phyloP scores from a whole-genome alignment of 2,888 invertebrate genomes.

The Poecilus cupreus region DNA sequence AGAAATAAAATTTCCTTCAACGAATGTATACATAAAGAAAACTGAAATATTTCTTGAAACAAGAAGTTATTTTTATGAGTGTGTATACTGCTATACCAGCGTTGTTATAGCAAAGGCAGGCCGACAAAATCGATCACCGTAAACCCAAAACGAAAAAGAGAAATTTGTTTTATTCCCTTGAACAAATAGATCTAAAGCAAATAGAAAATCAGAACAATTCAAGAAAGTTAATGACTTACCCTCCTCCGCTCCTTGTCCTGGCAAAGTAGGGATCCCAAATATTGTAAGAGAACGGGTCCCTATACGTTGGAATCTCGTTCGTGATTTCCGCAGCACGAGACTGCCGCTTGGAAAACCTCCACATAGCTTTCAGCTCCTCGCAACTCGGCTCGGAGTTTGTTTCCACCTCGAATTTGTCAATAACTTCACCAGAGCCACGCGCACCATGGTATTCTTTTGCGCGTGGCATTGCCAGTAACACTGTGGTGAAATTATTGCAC shows the following conservation, averaged over 20 bases:
- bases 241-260: constrained; percentile 73
- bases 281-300: constrained; percentile 88
- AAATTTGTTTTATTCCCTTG: neutral
- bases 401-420: constrained; percentile 70
- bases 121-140: too few relatives aligned
- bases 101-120: too few relatives aligned
- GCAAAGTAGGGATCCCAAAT: constrained; percentile 84
- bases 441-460: constrained; percentile 66
- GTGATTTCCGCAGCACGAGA: constrained; percentile 90
- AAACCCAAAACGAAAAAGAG: neutral
- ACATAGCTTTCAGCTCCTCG: constrained; percentile 92
- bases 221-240: constrained; percentile 73
- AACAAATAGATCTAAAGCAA: neutral
- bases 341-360: constrained; percentile 93
- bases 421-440: constrained; percentile 67
- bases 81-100: too few relatives aligned
- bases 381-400: constrained; percentile 85
- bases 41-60: too few relatives aligned
- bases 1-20: too few relatives aligned
- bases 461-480: constrained; percentile 67
- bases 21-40: too few relatives aligned
- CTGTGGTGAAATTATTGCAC: constrained; percentile 65
- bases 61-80: too few relatives aligned
- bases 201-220: neutral
- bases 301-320: constrained; percentile 89